These are phyloP conservation scores for Dolichomitus sp. DNA, from an alignment of 2,888 invertebrate species.

Conservation along the genomic window DNA sequence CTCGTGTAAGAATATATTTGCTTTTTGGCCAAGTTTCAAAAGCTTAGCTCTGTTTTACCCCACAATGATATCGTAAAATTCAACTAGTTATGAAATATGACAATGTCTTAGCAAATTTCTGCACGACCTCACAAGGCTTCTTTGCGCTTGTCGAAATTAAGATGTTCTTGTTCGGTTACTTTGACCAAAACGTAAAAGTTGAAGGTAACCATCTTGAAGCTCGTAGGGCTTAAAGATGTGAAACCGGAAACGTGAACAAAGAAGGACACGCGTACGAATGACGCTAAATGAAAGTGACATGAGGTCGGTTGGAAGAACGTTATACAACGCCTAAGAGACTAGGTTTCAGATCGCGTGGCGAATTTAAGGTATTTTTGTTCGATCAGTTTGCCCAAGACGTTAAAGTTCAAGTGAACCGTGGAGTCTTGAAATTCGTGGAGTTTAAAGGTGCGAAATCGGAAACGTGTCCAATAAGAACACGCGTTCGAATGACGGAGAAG, in stretches of 20 bases:
- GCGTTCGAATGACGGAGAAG: too few relatives aligned
- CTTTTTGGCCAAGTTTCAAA: not conserved
- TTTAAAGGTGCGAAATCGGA: too few relatives aligned
- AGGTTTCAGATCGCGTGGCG: slow-evolving; percentile 44
- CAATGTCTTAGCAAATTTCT: not conserved
- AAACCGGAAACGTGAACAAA: slow-evolving; percentile 6
- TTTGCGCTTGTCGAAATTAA: not conserved
- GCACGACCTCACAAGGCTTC: not conserved
- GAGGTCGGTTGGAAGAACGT: slow-evolving; percentile 4
- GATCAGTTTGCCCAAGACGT: too few relatives aligned
- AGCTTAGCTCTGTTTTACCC: not conserved
- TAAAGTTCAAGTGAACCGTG: too few relatives aligned
- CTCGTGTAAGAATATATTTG: not conserved
- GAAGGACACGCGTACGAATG: not conserved
- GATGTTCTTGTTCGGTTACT: not conserved
- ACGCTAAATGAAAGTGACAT: slow-evolving; percentile 27
- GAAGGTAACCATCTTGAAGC: too few relatives aligned
- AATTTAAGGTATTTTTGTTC: too few relatives aligned
- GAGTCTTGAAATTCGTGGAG: too few relatives aligned
- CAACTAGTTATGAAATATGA: not conserved
- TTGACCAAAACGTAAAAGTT: too few relatives aligned
- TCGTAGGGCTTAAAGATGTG: not conserved
- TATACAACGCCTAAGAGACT: slow-evolving; percentile 23
- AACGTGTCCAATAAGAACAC: too few relatives aligned
- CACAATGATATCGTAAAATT: not conserved